Evolutionary conservation across 1,140 invertebrate species (phyloP).

Genomic region (Heliconius himera): DNA sequence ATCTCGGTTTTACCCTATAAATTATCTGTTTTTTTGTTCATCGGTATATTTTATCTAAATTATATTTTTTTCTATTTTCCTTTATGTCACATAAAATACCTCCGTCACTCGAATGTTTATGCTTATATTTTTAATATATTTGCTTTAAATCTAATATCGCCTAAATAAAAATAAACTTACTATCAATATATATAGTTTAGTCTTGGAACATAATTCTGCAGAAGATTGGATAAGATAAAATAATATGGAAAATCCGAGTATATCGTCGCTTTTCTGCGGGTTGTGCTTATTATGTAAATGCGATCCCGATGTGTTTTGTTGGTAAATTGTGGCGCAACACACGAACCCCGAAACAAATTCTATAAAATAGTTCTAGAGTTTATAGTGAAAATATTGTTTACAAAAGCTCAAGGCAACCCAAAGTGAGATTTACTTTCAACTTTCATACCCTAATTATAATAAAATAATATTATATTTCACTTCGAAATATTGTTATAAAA

Average conservation of each 20-base stretch:
- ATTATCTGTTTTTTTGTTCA: background rate
- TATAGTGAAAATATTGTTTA: constrained; percentile 38
- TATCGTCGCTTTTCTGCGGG: constrained; percentile 54
- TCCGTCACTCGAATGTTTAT: background rate
- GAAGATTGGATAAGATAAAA: constrained; percentile 63
- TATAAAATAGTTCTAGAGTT: constrained; percentile 45
- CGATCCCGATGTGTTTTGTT: constrained; percentile 67
- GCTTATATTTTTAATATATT: background rate
- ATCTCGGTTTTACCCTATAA: too few species aligned
- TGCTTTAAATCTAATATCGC: background rate
- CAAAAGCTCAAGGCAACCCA: constrained; percentile 22
- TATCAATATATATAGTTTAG: constrained; percentile 53
- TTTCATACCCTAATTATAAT: background rate
- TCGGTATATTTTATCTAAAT: background rate
- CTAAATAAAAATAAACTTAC: constrained; percentile 35
- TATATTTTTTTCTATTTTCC: background rate
- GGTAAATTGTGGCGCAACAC: constrained; percentile 56
- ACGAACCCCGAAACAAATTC: constrained; percentile 23
- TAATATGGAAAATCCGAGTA: constrained; percentile 72
- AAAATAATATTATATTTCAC: too few species aligned
- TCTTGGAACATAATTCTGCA: constrained; percentile 52
- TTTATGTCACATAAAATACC: background rate
- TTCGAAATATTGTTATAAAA: too few species aligned
- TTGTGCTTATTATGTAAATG: constrained; percentile 71
- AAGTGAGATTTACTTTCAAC: constrained; percentile 16